phyloP scores from a whole-genome alignment of 1,140 invertebrate species.

The Lordiphosa mommai region DNA sequence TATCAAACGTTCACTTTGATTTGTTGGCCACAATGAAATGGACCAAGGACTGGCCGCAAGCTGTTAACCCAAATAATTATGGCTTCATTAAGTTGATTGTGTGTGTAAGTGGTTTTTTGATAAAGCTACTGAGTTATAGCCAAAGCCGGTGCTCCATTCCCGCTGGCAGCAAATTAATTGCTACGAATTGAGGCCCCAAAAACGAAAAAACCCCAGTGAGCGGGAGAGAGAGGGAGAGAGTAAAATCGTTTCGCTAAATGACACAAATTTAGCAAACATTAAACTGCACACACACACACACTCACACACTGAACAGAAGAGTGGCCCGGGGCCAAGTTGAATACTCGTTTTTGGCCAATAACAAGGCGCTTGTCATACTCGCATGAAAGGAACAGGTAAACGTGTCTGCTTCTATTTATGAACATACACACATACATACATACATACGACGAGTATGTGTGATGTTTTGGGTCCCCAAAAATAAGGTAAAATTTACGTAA shows the following conservation, averaged over 20 bases:
- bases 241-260: slow-evolving; percentile 56
- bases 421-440: too few species aligned
- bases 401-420: neutral
- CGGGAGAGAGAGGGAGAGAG: too few species aligned
- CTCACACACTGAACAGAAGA: slow-evolving; percentile 7
- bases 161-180: slow-evolving; percentile 47
- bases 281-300: slow-evolving; percentile 35
- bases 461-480: slow-evolving; percentile 5
- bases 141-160: slow-evolving; percentile 21
- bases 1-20: slow-evolving; percentile 61
- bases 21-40: slow-evolving; percentile 58
- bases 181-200: slow-evolving; percentile 35
- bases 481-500: slow-evolving; percentile 47
- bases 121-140: slow-evolving; percentile 69
- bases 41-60: slow-evolving; percentile 50
- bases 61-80: slow-evolving; percentile 78
- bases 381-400: neutral
- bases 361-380: slow-evolving; percentile 29
- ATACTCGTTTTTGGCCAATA: slow-evolving; percentile 30
- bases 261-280: slow-evolving; percentile 68
- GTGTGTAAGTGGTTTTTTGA: slow-evolving; percentile 76
- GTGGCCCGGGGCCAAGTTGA: slow-evolving; percentile 16
- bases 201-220: neutral
- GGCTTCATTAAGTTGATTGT: slow-evolving; percentile 77
- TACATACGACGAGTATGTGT: neutral